phyloP scores from a whole-genome alignment of 2,797 vertebrate species.

The Sebastes itinus region DNA sequence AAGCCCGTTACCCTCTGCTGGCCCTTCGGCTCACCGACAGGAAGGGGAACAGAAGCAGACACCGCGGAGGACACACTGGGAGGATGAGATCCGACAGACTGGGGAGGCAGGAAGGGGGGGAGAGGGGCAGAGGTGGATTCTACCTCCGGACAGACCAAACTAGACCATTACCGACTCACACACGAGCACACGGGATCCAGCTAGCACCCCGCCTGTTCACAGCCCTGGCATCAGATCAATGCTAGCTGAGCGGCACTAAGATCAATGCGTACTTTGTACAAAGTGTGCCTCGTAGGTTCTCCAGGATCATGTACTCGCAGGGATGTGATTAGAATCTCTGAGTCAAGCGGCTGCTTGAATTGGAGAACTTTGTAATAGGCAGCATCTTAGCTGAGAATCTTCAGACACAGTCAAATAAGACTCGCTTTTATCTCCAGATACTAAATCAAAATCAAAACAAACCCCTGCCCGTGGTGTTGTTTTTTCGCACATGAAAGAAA shows the following conservation, averaged over 20 bases:
- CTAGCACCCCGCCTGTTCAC: slow-evolving; percentile 8
- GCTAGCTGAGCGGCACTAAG: slow-evolving; percentile 10
- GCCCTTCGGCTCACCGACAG: slow-evolving; percentile 60
- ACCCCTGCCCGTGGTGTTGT: slow-evolving; percentile 1
- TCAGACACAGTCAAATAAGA: slow-evolving; percentile 11
- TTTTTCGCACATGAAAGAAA: slow-evolving; percentile 32
- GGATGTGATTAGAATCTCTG: slow-evolving; percentile 40
- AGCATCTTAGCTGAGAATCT: slow-evolving; percentile 11
- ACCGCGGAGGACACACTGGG: slow-evolving; percentile 52
- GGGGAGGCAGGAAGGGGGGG: slow-evolving; percentile 29
- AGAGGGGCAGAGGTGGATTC: neutral
- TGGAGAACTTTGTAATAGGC: slow-evolving; percentile 5
- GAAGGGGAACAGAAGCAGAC: slow-evolving; percentile 68
- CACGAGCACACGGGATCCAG: neutral
- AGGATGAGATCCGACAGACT: slow-evolving; percentile 61
- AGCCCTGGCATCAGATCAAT: slow-evolving; percentile 42
- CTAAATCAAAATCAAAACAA: slow-evolving; percentile 8
- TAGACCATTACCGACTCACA: slow-evolving; percentile 30
- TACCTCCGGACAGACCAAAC: slow-evolving; percentile 36
- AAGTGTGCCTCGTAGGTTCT: slow-evolving; percentile 34
- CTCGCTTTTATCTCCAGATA: slow-evolving; percentile 8
- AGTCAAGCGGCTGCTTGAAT: slow-evolving; percentile 25
- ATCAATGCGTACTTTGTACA: slow-evolving; percentile 52
- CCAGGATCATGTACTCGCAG: slow-evolving; percentile 28
- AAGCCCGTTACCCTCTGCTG: slow-evolving; percentile 68